Evolutionary conservation across 1,140 invertebrate species (phyloP), one percentile per base, ranked within the genome.

Genomic region (Formica exsecta): DNA sequence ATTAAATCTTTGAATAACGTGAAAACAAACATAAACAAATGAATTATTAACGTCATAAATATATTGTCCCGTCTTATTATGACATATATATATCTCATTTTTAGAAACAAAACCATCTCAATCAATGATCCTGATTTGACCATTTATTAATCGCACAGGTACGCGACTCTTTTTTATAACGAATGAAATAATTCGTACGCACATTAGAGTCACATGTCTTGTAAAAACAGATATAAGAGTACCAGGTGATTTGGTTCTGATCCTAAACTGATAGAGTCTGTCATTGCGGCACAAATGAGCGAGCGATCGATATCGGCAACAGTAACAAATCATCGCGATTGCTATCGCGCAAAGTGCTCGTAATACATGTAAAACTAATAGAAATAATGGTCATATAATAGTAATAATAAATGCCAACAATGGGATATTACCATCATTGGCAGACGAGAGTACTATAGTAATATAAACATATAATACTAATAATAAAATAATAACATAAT

Each of bases 361-460:
- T 90, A 73, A 87, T 85, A 89, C 59, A 85, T 83, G 88, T 81
- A 90, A 86, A 76, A 90, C 22, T 90, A 87, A 91, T 85, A 89
- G 81, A 86, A 75, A 73, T 79, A 86, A 80, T 80, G 38, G 86
- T 77, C 62, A 90, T 51, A 51, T 77, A 88, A 86, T 85, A 75
- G 77, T 85, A 89, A 86, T 87, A 85, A 89, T 90, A 87, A 86
- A 80, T 81, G 51, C 64, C 54, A 87, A 85, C 62, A 73, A 73
- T 57, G 68, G 75, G 16, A 51, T 86, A 90, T 84, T 68, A 57
- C 76, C 86, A 73, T 74, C 29, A 68, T 77, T 85, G 61, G 29
- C 29, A 48, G 41, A 41, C 32, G 32, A 41, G 7, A 85, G 65
- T 41, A 87, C 80, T 74, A 76, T 71, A 77, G 66, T 86, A 76